Conservation (phyloP, 1,140 invertebrate genomes). For the Penaeus chinensis region DNA sequence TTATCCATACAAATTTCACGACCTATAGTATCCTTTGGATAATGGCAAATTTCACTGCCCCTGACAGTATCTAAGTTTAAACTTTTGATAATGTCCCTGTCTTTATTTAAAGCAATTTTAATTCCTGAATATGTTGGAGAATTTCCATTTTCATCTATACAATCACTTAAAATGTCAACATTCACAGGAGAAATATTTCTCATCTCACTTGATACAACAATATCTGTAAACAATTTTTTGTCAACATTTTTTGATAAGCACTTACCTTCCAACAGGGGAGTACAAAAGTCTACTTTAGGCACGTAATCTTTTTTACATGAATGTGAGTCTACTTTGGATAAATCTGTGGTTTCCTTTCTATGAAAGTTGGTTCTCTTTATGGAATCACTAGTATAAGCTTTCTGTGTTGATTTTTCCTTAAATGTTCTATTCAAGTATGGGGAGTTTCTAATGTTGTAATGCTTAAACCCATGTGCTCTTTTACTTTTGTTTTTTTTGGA, state of each 20-base stretch:
- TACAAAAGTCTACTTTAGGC: too few species aligned
- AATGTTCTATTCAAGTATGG: not conserved
- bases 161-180: not conserved
- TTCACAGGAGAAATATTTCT: not conserved
- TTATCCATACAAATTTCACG: too few species aligned
- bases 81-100: not conserved
- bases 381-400: too few species aligned
- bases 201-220: not conserved
- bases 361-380: too few species aligned
- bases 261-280: too few species aligned
- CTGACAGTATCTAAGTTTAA: not conserved
- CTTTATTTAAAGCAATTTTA: not conserved
- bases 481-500: constrained; percentile 6
- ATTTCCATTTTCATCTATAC: constrained; percentile 53
- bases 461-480: not conserved
- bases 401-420: not conserved
- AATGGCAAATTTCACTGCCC: not conserved
- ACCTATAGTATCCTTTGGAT: too few species aligned
- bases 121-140: constrained; percentile 34
- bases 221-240: not conserved
- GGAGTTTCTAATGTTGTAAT: not conserved
- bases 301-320: too few species aligned
- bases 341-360: too few species aligned
- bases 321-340: too few species aligned
- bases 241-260: too few species aligned